Base-by-base conservation (phyloP, 2,888 invertebrate species). In the Junonia oenone region DNA sequence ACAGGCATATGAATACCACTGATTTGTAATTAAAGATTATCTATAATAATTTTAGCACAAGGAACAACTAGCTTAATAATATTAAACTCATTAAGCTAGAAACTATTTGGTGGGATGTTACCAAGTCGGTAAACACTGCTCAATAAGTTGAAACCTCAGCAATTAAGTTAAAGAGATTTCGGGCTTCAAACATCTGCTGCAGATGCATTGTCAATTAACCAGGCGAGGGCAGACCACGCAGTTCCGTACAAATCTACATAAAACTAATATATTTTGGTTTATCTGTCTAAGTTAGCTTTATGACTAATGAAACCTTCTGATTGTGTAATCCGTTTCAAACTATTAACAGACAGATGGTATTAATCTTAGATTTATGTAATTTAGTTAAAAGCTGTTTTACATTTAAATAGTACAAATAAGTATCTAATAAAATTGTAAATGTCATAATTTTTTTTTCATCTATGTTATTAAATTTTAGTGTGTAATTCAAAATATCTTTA, bases 131-230 rank as follows among this genome's bases (percentile, higher is more conserved):
- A 54, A 56, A 56, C 37, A 51, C 48, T 49, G 54, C 38, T 56
- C 37, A 56, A 19, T 55, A 54, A 46, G 54, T 48, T 48, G 48
- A 51, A 54, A 55, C 40, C 45, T 55, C 31, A 51, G 51, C 51
- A 59, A 56, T 59, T 56, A 55, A 51, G 45, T 56, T 49, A 27
- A 51, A 49, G 48, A 33, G 27, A 40, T 35, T 48, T 47, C 13
- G 29, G 9, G 54, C 54, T 51, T 31, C n/a, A 48, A 43, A 43
- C 59, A 57, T 54, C 54, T 54, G 54, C 29, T 51, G 46, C 51
- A 45, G 35, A 51, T 51, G 54, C 51, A 59, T 45, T 49, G 35
- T 40, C 59, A 60, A 56, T 57, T 57, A 57, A 38, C 22, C 29
- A 37, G 13, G 45, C 53, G 47, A 47, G 31, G 35, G 13, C 43